Percentiles rank a stretch among this genome's conserved stretches.
These are phyloP conservation scores for Amphiprion percula DNA, from an alignment of 2,113 vertebrate species.

Conservation along the genomic window DNA sequence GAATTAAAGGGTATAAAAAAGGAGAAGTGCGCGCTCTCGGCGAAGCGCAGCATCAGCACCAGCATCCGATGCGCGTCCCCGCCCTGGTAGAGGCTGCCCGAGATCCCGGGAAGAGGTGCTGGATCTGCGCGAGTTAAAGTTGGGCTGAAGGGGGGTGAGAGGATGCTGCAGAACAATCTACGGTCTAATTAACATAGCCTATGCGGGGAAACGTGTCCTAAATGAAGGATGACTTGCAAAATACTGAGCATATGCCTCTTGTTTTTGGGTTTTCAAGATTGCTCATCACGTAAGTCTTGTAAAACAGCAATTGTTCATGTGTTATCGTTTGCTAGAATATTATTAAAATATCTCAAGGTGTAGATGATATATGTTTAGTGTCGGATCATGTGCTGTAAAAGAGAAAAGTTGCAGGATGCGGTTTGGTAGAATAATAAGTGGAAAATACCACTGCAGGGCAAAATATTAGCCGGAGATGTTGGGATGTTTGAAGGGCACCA, in stretches of 20 bases:
- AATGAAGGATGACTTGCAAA: slow-evolving; percentile 84
- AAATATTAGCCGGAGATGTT: slow-evolving; percentile 47
- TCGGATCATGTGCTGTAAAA: slow-evolving; percentile 17
- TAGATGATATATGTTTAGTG: slow-evolving; percentile 14
- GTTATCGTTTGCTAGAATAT: slow-evolving; percentile 29
- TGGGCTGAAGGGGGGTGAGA: slow-evolving; percentile 72
- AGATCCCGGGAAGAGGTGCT: slow-evolving; percentile 84
- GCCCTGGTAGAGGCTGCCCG: slow-evolving; percentile 75
- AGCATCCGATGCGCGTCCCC: slow-evolving; percentile 80
- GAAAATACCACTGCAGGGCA: slow-evolving; percentile 50
- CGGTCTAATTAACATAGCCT: slow-evolving; percentile 71
- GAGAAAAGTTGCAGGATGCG: slow-evolving; percentile 57
- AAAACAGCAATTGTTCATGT: slow-evolving; percentile 67
- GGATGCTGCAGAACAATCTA: slow-evolving; percentile 76
- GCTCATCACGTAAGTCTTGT: slow-evolving; percentile 86
- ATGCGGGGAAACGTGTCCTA: slow-evolving; percentile 66
- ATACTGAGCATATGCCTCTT: slow-evolving; percentile 83
- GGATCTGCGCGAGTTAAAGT: slow-evolving; percentile 85
- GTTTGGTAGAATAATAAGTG: slow-evolving; percentile 33
- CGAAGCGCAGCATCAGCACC: slow-evolving; percentile 80
- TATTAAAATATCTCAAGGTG: slow-evolving; percentile 29
- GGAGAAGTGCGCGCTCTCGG: slow-evolving; percentile 81
- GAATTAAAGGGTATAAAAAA: slow-evolving; percentile 52
- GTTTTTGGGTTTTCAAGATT: slow-evolving; percentile 81
- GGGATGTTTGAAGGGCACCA: slow-evolving; percentile 72